Conservation (phyloP, 1,140 invertebrate species). For the Reticulitermes speratus region DNA sequence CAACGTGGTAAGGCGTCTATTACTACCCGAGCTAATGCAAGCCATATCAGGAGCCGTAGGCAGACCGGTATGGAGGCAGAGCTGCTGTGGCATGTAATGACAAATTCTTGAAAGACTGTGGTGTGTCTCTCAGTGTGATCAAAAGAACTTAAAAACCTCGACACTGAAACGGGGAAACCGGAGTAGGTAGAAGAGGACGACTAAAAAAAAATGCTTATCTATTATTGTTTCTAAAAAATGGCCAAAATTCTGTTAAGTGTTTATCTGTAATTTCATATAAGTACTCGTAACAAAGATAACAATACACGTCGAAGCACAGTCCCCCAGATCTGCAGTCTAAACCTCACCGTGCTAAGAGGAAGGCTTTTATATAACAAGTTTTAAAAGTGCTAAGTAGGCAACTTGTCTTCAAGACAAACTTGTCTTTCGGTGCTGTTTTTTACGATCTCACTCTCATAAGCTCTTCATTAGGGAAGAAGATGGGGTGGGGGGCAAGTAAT, state of each 20-base stretch:
- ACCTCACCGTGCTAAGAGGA: neutral
- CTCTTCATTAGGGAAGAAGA: slow-evolving; percentile 23
- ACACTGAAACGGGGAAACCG: too few species aligned
- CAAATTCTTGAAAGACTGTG: too few species aligned
- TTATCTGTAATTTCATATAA: too few species aligned
- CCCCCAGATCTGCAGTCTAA: neutral
- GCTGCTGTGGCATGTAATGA: slow-evolving; percentile 5
- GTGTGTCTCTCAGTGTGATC: too few species aligned
- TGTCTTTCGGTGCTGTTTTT: neutral
- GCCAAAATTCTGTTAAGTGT: too few species aligned
- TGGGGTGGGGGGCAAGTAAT: neutral
- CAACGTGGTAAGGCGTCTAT: neutral
- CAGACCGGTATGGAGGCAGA: neutral
- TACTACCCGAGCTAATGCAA: neutral
- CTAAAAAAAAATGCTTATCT: too few species aligned
- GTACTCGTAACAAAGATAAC: too few species aligned
- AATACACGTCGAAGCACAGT: neutral
- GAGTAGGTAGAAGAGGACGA: too few species aligned
- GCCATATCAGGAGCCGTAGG: neutral
- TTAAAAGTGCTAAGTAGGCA: neutral
- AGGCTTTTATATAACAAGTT: neutral
- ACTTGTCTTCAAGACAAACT: slow-evolving; percentile 6
- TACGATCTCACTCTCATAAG: slow-evolving; percentile 24
- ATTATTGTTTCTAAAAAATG: too few species aligned
- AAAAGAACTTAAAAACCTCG: too few species aligned